Evolutionary conservation across 1,140 invertebrate genomes (phyloP), one percentile per base, ranked within the genome.

Genomic region (Drosophila azteca): DNA sequence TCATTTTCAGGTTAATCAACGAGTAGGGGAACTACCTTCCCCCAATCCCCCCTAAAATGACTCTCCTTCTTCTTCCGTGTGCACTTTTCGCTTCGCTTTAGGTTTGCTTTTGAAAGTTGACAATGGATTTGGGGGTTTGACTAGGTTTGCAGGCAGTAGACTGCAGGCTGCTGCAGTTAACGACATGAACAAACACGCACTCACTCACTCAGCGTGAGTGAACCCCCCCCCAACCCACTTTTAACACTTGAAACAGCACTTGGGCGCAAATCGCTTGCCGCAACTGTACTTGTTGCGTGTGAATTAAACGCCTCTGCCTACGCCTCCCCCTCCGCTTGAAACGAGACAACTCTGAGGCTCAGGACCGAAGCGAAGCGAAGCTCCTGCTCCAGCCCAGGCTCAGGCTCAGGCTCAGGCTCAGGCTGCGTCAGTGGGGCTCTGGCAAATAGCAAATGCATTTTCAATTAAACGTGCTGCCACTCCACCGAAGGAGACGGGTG

Each of bases 221-320:
- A n/a, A n/a, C n/a, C n/a, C n/a, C 46, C n/a, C 35, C 59, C 31
- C 39, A 39, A 39, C n/a, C 39, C 35, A 39, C 24, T 45, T 50
- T 62, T 75, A 31, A 49, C 35, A 66, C 62, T 66, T 45, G 48
- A 59, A 49, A 49, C 46, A 46, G 49, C 54, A 59, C 52, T 52
- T 48, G 64, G 35, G 62, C 62, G 44, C 17, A 53, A 68, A 65
- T 65, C 49, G 61, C 43, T 22, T 65, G 48, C 44, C 44, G 49
- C 65, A 17, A 54, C 59, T 77, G 79, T 81, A 81, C 79, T 81
- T 81, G 79, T 81, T 81, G 79, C 79, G 77, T 67, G 68, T 68
- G 76, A 73, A 69, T 69, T 77, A 58, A 65, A 59, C 61, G 31
- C 20, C n/a, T 11, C 54, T 13, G 71, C 58, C 55, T 20, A 20